Percentiles rank a stretch among this genome's conserved stretches.
Evolutionary conservation across 2,113 vertebrate genomes (phyloP).

Genomic region (Empidonax traillii): DNA sequence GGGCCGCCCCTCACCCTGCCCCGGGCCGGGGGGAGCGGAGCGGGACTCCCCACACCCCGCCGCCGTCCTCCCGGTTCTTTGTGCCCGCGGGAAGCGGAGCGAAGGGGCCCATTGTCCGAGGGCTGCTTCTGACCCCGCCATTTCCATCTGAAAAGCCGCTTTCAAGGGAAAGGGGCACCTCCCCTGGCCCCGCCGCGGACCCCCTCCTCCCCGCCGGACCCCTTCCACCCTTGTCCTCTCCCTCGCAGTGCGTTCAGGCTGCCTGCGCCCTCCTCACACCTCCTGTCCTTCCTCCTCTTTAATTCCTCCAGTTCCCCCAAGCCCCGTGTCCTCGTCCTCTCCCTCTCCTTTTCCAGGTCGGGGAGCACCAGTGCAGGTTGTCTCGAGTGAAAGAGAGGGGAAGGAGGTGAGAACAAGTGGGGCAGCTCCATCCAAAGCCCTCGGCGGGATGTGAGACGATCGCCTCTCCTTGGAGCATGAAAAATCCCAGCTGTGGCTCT

Average conservation of each 20-base stretch:
- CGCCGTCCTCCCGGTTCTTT: background rate
- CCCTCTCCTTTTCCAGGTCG: background rate
- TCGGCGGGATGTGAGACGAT: background rate
- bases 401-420: background rate
- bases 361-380: background rate
- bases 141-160: conserved; percentile 65
- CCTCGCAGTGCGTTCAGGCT: accelerated
- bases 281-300: background rate
- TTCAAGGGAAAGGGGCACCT: background rate
- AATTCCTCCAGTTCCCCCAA: background rate
- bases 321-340: background rate
- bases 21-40: background rate
- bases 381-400: background rate
- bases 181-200: background rate
- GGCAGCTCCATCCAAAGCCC: background rate
- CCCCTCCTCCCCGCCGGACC: accelerated
- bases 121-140: conserved; percentile 32
- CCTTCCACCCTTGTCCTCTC: background rate
- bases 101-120: conserved; percentile 13
- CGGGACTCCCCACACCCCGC: background rate
- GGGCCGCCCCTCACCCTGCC: background rate
- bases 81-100: background rate
- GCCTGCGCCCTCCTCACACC: background rate
- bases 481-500: conserved; percentile 13
- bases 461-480: background rate